phyloP scores from a whole-genome alignment of 2,888 invertebrate species.

The Seira musarum region DNA sequence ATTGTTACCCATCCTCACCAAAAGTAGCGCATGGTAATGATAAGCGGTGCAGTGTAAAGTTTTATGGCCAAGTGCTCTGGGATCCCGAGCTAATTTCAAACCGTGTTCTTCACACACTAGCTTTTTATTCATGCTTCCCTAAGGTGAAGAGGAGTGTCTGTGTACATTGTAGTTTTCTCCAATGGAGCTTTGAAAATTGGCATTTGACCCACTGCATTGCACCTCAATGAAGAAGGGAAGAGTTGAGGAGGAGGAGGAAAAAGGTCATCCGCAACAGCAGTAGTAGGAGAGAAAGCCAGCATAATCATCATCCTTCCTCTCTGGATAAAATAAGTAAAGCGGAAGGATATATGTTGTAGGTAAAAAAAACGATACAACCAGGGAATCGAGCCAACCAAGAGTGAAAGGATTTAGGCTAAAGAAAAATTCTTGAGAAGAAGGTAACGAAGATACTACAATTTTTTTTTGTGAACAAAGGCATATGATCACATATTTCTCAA shows the following conservation, averaged over 20 bases:
- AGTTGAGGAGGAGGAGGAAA: conserved; percentile 13
- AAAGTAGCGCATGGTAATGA: conserved; percentile 28
- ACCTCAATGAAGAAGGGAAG: conserved; percentile 44
- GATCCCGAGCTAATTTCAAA: conserved; percentile 56
- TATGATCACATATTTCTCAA: background rate
- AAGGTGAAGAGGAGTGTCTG: conserved; percentile 39
- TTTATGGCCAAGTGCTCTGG: conserved; percentile 57
- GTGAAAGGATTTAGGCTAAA: background rate
- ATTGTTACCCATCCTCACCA: conserved; percentile 4
- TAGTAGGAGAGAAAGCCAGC: too few relatives aligned
- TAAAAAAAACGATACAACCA: background rate
- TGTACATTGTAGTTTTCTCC: conserved; percentile 34
- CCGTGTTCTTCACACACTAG: conserved; percentile 57
- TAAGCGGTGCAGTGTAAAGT: conserved; percentile 58
- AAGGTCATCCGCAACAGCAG: conserved; percentile 54
- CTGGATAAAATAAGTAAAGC: conserved; percentile 23
- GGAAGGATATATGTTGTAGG: conserved; percentile 13
- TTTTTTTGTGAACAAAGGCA: background rate
- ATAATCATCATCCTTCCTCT: background rate
- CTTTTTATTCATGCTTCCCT: conserved; percentile 60
- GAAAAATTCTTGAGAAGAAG: background rate
- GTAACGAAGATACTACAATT: background rate
- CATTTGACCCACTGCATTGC: conserved; percentile 62
- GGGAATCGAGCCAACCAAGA: conserved; percentile 38
- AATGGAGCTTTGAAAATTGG: conserved; percentile 54